Base-by-base conservation (phyloP, 2,888 invertebrate genomes). In the Epinotia brunnichana region DNA sequence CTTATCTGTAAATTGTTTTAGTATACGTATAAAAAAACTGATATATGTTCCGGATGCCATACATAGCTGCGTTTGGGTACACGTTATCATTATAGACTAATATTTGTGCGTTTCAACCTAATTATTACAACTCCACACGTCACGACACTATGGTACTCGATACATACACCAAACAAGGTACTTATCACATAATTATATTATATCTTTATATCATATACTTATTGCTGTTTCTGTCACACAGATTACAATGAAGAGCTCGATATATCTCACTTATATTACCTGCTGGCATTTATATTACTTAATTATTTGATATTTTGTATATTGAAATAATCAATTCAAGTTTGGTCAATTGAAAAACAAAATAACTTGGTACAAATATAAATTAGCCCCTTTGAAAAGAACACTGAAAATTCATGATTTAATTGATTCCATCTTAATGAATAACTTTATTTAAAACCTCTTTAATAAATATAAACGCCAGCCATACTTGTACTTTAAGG, bases 191-290 rank as follows among this genome's bases (percentile, higher is more conserved):
- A 75, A 81, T 83, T 83, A 83, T 84, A 82, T 83, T 83, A 84
- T 83, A 83, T 79, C 79, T 79, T 77, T 79, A 77, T 83, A 77
- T 81, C 77, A 82, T 83, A 84, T 83, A 85, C 81, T 91, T 92
- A 92, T 92, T 92, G 92, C 92, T 92, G 91, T 86, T 82, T 91
- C 92, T 91, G 91, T 91, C 85, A 87, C 84, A 91, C 91, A 92
- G 91, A 91, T 86, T 83, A 85, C n/a, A 84, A 85, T 79, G 83
- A 87, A 85, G 89, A 90, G 89, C 92, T 91, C 90, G 85, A 85
- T 85, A 84, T 77, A 85, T 91, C 88, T 90, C 89, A 90, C 90
- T 89, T 88, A 87, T 70, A 79, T 85, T 82, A 82, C 41, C 44
- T 39, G 66, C 71, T 71, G 71, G 71, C 67, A 67, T 71, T 71